Evolutionary conservation across 2,113 vertebrate species (phyloP).

Genomic region (Erythrolamprus reginae): DNA sequence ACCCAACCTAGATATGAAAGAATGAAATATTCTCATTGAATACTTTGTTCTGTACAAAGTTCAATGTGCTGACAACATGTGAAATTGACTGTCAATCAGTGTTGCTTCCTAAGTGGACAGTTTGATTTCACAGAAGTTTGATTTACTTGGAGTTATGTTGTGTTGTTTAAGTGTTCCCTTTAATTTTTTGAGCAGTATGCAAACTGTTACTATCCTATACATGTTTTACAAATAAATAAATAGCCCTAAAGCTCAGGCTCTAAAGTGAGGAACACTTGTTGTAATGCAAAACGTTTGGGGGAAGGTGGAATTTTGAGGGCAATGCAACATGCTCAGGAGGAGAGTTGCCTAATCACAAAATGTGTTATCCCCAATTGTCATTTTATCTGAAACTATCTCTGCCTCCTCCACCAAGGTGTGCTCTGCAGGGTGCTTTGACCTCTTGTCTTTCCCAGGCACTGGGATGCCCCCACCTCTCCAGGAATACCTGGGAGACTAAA

Average conservation of each 20-base stretch:
- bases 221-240: no score
- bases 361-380: not conserved
- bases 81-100: no score
- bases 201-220: no score
- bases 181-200: no score
- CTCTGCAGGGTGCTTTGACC: not conserved
- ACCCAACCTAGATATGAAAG: no score
- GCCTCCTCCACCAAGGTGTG: not conserved
- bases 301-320: not conserved
- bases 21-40: no score
- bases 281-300: not conserved
- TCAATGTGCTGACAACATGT: no score
- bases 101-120: no score
- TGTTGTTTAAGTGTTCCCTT: no score
- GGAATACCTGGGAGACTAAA: not conserved
- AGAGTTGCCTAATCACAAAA: not conserved
- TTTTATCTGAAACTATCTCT: not conserved
- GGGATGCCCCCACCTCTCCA: not conserved
- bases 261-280: not conserved
- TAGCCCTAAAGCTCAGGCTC: not conserved
- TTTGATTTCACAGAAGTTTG: no score
- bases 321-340: not conserved
- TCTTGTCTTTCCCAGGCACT: not conserved
- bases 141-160: no score
- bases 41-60: no score